These are phyloP conservation scores for Xestoiulus laeticollis DNA, from an alignment of 2,888 invertebrate genomes.

Conservation along the genomic window DNA sequence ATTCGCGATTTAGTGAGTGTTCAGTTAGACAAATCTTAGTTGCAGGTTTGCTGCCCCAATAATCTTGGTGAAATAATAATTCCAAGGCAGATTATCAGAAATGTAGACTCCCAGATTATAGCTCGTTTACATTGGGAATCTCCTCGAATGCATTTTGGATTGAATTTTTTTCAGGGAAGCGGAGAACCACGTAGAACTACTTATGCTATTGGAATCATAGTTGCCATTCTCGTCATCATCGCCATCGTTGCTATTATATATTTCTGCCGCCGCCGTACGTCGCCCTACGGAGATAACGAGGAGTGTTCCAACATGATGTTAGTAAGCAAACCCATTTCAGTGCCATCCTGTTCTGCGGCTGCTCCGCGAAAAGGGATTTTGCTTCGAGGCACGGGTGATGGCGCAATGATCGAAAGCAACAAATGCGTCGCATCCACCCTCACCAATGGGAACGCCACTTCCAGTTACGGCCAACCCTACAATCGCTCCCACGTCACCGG, in stretches of 20 bases:
- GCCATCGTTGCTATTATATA: constrained; percentile 69
- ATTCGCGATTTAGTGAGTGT: too few species aligned
- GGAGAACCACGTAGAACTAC: neutral
- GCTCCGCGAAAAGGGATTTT: neutral
- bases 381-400: constrained; percentile 39
- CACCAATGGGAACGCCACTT: constrained; percentile 4
- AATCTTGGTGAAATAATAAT: too few species aligned
- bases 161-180: neutral
- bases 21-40: too few species aligned
- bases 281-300: constrained; percentile 59
- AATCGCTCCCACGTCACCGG: constrained; percentile 77
- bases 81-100: too few species aligned
- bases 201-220: constrained; percentile 27
- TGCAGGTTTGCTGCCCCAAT: too few species aligned
- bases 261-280: constrained; percentile 68
- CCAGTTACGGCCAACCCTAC: constrained; percentile 60
- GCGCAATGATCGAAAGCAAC: neutral
- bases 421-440: neutral
- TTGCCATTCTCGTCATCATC: constrained; percentile 67
- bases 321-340: constrained; percentile 24
- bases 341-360: neutral
- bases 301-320: constrained; percentile 68
- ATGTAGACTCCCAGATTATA: too few species aligned
- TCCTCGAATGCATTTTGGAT: neutral
- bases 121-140: too few species aligned